These are phyloP conservation scores for Acrobasis consociella DNA, from an alignment of 2,888 invertebrate species.

Conservation along the genomic window DNA sequence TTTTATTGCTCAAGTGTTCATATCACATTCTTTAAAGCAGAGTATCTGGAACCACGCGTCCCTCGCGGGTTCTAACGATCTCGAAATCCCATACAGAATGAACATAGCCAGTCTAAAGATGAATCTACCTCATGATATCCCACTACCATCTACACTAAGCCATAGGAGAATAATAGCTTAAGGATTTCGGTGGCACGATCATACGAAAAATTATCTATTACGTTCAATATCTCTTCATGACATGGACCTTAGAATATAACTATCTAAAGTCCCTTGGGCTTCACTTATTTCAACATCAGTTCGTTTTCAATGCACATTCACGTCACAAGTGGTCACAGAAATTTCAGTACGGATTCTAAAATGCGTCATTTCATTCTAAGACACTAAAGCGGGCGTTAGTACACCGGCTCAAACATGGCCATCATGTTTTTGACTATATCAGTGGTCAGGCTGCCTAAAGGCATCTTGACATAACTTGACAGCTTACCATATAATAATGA, in stretches of 20 bases:
- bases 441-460: too few relatives aligned
- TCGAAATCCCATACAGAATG: too few relatives aligned
- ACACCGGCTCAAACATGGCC: constrained; percentile 94
- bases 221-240: background rate
- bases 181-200: background rate
- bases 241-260: background rate
- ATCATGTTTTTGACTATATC: constrained; percentile 68
- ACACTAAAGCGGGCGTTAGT: constrained; percentile 87
- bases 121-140: background rate
- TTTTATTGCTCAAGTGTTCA: too few relatives aligned
- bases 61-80: too few relatives aligned
- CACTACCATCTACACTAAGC: background rate
- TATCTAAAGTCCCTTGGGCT: background rate
- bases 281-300: background rate
- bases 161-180: background rate
- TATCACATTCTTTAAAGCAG: too few relatives aligned
- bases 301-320: background rate
- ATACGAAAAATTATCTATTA: too few relatives aligned
- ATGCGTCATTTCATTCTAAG: constrained; percentile 49
- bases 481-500: too few relatives aligned
- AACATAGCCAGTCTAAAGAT: too few relatives aligned
- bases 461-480: too few relatives aligned
- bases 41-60: too few relatives aligned
- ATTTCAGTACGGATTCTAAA: constrained; percentile 26
- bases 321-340: constrained; percentile 11